Percentiles rank a stretch among this genome's conserved stretches.
Conservation (phyloP, 2,113 vertebrate species). For the Quiscalus mexicanus region DNA sequence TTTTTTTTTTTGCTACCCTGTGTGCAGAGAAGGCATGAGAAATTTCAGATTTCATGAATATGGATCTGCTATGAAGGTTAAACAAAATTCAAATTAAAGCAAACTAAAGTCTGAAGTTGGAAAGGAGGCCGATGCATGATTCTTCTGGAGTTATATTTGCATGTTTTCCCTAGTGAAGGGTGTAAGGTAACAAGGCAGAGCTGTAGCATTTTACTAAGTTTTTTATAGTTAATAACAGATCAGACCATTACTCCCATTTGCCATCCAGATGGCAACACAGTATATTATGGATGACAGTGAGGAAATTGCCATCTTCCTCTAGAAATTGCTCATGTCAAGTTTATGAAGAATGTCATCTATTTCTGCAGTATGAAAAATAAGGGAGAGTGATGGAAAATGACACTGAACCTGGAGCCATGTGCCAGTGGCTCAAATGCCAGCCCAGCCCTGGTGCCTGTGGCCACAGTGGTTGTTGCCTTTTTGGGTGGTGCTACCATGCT, state of each 20-base stretch:
- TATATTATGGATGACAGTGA: not conserved
- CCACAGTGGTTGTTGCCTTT: not conserved
- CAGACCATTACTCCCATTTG: not conserved
- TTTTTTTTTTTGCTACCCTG: not conserved
- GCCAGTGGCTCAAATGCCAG: not conserved
- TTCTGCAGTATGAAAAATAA: not conserved
- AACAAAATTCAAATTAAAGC: not conserved
- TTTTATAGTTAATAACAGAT: not conserved
- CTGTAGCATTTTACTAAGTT: not conserved
- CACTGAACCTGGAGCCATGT: not conserved
- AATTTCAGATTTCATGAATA: not conserved
- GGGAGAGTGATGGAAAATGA: not conserved
- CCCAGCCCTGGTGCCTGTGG: not conserved
- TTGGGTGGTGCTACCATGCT: not conserved
- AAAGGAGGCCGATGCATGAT: not conserved
- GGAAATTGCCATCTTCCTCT: conserved; percentile 2
- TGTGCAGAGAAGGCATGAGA: not conserved
- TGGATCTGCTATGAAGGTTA: not conserved
- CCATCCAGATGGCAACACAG: not conserved
- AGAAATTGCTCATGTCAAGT: not conserved
- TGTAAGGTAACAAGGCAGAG: not conserved
- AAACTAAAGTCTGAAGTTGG: not conserved
- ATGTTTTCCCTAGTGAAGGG: not conserved
- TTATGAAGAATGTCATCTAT: not conserved
- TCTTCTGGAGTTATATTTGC: not conserved